Evolutionary conservation across 2,113 vertebrate species (phyloP), one percentile per base, ranked within the genome.

Genomic region (Urocitellus parryii): DNA sequence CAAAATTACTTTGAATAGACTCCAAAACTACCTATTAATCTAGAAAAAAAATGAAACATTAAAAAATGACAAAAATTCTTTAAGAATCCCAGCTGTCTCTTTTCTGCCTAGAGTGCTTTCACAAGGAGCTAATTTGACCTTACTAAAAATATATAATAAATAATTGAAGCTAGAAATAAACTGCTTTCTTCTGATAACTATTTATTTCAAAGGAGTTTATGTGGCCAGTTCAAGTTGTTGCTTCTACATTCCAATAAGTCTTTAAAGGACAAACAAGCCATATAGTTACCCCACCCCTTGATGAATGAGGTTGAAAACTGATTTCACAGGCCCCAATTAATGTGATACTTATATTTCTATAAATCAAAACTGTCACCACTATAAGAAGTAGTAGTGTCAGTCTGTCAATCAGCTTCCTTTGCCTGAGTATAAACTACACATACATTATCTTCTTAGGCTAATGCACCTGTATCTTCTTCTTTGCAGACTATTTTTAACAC

Each of bases 81-180:
- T 77, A 94, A 88, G 63, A 94, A 94, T 79, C 76, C 53, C 76
- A 93, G 51, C 61, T 96, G n/a, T 89, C 81, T 96, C 48, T 45
- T 91, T 86, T 91, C 74, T 25, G 11, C 56, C 29, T 73, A 70
- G 8, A 90, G 29, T 56, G 51, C 5, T 89, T 95, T 51, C 73
- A 86, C 53, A 94, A 67, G 48, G 65, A 53, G n/a, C 27, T 86
- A 82, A 95, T 63, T 16, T 93, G 72, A 94, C 70, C 87, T 70
- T 93, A 95, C 79, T 96, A 73, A 97, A 97, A 96, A 95, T 93
- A 74, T 8, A 74, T 34, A 68, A 89, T 73, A 73, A 90, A 89
- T 65, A 96, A 73, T 32, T 63, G 51, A 91, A 87, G 79, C 79
- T 56, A 48, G 61, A 95, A 96, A 93, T 95, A 87, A 97, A 90